These are phyloP conservation scores for Tachysurus vachellii DNA, from an alignment of 2,113 vertebrate species.

Conservation along the genomic window DNA sequence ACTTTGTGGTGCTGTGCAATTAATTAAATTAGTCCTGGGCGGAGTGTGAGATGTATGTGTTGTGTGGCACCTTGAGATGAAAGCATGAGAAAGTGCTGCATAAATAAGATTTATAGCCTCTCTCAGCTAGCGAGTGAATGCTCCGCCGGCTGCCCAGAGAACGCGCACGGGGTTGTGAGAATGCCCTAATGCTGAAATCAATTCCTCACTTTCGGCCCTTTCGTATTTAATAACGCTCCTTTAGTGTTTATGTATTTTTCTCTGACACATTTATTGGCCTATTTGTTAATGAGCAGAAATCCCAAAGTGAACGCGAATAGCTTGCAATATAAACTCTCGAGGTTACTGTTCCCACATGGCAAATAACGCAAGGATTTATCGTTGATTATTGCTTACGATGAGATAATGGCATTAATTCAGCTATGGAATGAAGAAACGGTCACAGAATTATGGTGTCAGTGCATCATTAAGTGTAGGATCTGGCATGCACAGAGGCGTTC, in stretches of 20 bases:
- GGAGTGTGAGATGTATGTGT: slow-evolving; percentile 55
- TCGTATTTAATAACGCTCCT: slow-evolving; percentile 39
- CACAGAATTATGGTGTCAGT: background rate
- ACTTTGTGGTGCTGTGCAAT: slow-evolving; percentile 63
- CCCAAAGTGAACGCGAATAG: slow-evolving; percentile 33
- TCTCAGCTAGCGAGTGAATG: slow-evolving; percentile 36
- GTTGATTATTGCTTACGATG: slow-evolving; percentile 33
- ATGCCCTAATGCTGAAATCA: slow-evolving; percentile 48
- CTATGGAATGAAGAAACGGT: background rate
- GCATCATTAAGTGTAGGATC: background rate
- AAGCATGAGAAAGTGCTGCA: slow-evolving; percentile 51
- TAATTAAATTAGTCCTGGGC: slow-evolving; percentile 64
- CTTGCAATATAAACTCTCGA: slow-evolving; percentile 28
- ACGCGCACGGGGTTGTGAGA: slow-evolving; percentile 52
- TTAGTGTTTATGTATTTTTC: slow-evolving; percentile 49
- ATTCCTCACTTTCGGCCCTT: slow-evolving; percentile 35
- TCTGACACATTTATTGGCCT: slow-evolving; percentile 43
- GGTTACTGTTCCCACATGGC: slow-evolving; percentile 33
- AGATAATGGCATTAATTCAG: slow-evolving; percentile 27
- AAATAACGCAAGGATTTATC: slow-evolving; percentile 25
- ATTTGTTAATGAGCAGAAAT: slow-evolving; percentile 42
- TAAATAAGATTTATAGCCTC: slow-evolving; percentile 57
- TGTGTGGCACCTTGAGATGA: slow-evolving; percentile 61
- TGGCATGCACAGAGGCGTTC: background rate
- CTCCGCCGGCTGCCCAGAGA: slow-evolving; percentile 43